Evolutionary conservation across 2,113 vertebrate species (phyloP).

Genomic region (Gopherus flavomarginatus): DNA sequence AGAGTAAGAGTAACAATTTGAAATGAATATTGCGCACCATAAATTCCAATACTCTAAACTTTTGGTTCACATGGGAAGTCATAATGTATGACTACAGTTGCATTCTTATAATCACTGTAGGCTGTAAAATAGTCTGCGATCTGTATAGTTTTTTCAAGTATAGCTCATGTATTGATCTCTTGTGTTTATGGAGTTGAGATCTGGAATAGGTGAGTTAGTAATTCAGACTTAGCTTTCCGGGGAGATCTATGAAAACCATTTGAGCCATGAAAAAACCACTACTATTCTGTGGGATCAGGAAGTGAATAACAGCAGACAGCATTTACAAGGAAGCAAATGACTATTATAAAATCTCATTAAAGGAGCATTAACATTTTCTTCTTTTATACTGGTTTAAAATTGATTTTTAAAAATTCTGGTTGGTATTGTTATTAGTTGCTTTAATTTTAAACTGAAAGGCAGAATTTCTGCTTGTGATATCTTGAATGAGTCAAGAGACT

Average conservation of each 20-base stretch:
- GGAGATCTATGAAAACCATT: background rate
- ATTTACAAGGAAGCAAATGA: background rate
- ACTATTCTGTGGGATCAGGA: background rate
- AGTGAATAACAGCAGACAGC: background rate
- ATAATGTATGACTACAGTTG: background rate
- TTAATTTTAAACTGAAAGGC: background rate
- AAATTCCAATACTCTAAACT: background rate
- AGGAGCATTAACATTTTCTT: background rate
- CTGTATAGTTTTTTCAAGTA: background rate
- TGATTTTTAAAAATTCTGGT: background rate
- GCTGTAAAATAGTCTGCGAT: background rate
- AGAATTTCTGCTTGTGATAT: background rate
- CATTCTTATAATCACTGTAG: background rate
- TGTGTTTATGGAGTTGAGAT: background rate
- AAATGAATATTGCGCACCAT: background rate
- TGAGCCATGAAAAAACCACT: background rate
- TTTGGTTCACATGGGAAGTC: background rate
- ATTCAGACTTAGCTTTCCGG: slow-evolving; percentile 30
- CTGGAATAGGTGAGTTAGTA: background rate
- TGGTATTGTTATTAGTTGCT: background rate
- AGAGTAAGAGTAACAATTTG: background rate
- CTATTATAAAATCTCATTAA: slow-evolving; percentile 21
- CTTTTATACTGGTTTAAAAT: slow-evolving; percentile 8
- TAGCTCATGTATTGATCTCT: background rate
- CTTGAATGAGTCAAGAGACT: background rate